Percentiles rank a stretch among this genome's conserved stretches.
Evolutionary conservation across 2,113 vertebrate species (phyloP).

Genomic region (Protobothrops mucrosquamatus): DNA sequence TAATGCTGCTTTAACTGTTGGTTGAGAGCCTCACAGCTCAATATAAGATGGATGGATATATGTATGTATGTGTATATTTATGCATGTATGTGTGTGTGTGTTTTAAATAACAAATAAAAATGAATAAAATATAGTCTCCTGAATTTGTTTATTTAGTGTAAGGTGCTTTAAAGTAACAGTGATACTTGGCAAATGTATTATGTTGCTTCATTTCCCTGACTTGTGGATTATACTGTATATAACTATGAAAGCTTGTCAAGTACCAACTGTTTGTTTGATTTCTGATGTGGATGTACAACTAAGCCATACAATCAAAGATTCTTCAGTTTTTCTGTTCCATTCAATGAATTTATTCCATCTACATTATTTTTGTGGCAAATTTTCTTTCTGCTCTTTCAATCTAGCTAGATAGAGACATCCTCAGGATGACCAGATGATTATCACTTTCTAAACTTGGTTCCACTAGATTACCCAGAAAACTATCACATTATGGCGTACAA

Average conservation of each 20-base stretch:
- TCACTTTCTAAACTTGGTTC: neutral
- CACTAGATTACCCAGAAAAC: neutral
- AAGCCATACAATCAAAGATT: neutral
- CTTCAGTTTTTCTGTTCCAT: neutral
- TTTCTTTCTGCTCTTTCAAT: neutral
- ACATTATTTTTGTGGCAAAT: neutral
- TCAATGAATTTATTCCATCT: neutral
- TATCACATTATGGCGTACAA: neutral
- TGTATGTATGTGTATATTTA: too few relatives aligned
- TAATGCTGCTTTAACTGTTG: neutral
- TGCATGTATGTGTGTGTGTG: neutral
- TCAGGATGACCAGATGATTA: neutral
- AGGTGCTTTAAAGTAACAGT: neutral
- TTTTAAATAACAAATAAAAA: neutral
- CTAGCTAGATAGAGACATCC: neutral
- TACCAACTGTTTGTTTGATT: neutral
- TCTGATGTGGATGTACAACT: neutral
- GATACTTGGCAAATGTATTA: neutral
- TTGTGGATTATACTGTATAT: neutral
- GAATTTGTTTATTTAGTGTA: neutral
- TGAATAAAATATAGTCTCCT: neutral
- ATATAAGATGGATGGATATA: neutral
- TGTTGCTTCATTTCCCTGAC: neutral
- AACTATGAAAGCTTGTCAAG: neutral
- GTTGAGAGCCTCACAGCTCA: neutral